Evolutionary conservation across 1,140 invertebrate genomes (phyloP).

Genomic region (Acromyrmex heyeri): DNA sequence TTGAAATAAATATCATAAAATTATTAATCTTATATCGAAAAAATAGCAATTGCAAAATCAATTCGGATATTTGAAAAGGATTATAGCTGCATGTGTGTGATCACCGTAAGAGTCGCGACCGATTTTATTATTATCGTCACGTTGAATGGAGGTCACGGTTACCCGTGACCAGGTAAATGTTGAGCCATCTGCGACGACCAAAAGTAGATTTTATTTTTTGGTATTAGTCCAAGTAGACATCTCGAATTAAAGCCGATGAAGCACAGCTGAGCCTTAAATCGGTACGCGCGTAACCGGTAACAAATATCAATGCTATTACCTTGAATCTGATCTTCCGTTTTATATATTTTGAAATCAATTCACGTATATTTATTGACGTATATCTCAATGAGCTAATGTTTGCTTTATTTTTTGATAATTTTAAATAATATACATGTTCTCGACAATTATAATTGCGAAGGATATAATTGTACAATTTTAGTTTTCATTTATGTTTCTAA

Average conservation of each 20-base stretch:
- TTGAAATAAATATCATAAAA: background rate
- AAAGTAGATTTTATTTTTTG: constrained; percentile 43
- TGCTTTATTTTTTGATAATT: background rate
- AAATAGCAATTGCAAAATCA: background rate
- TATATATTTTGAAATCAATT: constrained; percentile 21
- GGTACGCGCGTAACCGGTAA: constrained; percentile 11
- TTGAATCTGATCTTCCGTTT: background rate
- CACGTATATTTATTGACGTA: background rate
- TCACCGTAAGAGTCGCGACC: constrained; percentile 40
- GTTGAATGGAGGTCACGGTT: constrained; percentile 39
- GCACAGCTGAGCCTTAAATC: constrained; percentile 22
- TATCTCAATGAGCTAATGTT: constrained; percentile 2
- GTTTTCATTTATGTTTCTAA: background rate
- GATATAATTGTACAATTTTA: background rate
- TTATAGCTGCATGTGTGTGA: background rate
- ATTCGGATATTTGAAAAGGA: background rate
- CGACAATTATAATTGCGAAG: background rate
- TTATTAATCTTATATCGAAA: background rate
- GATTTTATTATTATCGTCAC: constrained; percentile 73
- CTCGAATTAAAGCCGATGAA: constrained; percentile 57
- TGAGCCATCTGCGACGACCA: constrained; percentile 12
- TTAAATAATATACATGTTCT: background rate
- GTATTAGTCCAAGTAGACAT: constrained; percentile 22
- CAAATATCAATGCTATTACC: background rate
- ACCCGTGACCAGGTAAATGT: constrained; percentile 6